Evolutionary conservation across 2,797 vertebrate species (phyloP).

Genomic region (Hypotaenidia philippensis): DNA sequence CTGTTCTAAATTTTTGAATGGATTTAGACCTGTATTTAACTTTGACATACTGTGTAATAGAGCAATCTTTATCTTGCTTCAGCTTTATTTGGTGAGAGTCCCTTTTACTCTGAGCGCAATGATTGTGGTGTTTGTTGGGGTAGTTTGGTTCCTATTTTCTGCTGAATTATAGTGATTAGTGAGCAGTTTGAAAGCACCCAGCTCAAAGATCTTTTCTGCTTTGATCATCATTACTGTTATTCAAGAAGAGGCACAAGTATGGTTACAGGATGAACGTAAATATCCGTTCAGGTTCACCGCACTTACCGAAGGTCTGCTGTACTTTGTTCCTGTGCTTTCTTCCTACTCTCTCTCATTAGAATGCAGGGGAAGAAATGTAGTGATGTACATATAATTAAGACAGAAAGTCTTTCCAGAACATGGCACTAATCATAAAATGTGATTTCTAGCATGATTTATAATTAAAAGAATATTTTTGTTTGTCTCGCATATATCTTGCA

Average conservation of each 20-base stretch:
- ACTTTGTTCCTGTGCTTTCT: background rate
- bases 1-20: constrained; percentile 22
- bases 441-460: background rate
- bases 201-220: constrained; percentile 54
- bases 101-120: constrained; percentile 33
- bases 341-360: background rate
- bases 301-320: background rate
- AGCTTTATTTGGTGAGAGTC: constrained; percentile 38
- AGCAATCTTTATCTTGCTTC: constrained; percentile 19
- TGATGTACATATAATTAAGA: background rate
- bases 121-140: constrained; percentile 41
- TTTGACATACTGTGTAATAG: constrained; percentile 12
- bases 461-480: constrained; percentile 14
- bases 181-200: constrained; percentile 32
- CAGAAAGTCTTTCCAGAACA: background rate
- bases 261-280: constrained; percentile 31
- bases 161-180: constrained; percentile 70
- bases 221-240: constrained; percentile 49
- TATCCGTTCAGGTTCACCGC: background rate
- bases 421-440: background rate
- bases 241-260: background rate
- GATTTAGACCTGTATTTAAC: constrained; percentile 50
- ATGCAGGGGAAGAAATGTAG: background rate
- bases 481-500: background rate
- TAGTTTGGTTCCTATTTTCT: constrained; percentile 48